A percentile compares a stretch with the other conserved stretches of the same genome.
These are phyloP conservation scores for Hesperophylax magnus DNA, from an alignment of 1,140 invertebrate genomes.

Conservation along the genomic window DNA sequence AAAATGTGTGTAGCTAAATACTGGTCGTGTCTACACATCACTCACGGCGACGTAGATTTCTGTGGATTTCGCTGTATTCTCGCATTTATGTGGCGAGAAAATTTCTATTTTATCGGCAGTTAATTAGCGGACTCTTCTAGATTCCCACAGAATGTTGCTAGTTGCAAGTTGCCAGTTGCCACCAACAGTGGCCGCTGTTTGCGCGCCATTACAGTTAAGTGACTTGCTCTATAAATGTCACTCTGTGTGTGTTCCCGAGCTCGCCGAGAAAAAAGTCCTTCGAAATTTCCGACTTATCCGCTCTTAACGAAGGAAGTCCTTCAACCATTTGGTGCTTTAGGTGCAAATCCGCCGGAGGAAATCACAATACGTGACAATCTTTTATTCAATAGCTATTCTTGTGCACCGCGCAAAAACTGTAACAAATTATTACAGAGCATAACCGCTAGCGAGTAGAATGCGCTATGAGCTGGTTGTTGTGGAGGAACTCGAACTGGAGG, in stretches of 20 bases:
- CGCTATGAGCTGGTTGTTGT: constrained; percentile 19
- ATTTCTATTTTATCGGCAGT: constrained; percentile 18
- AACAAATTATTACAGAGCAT: constrained; percentile 55
- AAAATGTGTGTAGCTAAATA: not conserved
- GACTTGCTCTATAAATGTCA: constrained; percentile 54
- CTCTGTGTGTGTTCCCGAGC: constrained; percentile 46
- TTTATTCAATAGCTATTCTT: constrained; percentile 51
- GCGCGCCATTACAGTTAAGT: constrained; percentile 31
- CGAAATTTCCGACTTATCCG: constrained; percentile 11
- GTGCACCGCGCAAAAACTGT: constrained; percentile 48
- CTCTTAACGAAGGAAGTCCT: constrained; percentile 14
- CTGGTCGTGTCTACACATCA: not conserved
- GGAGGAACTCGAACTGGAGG: not conserved
- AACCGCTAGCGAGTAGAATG: constrained; percentile 43
- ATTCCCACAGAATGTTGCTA: constrained; percentile 45
- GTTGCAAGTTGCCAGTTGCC: constrained; percentile 10
- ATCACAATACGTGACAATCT: constrained; percentile 43
- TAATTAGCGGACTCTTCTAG: constrained; percentile 47
- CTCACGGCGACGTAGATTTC: not conserved
- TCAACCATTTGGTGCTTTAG: constrained; percentile 39
- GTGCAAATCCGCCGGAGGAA: constrained; percentile 50
- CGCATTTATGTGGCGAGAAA: constrained; percentile 1
- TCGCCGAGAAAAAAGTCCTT: constrained; percentile 37
- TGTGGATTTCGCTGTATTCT: not conserved
- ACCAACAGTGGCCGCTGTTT: constrained; percentile 8